Evolutionary conservation across 2,888 invertebrate genomes (phyloP).

Genomic region (Gordius sp.): DNA sequence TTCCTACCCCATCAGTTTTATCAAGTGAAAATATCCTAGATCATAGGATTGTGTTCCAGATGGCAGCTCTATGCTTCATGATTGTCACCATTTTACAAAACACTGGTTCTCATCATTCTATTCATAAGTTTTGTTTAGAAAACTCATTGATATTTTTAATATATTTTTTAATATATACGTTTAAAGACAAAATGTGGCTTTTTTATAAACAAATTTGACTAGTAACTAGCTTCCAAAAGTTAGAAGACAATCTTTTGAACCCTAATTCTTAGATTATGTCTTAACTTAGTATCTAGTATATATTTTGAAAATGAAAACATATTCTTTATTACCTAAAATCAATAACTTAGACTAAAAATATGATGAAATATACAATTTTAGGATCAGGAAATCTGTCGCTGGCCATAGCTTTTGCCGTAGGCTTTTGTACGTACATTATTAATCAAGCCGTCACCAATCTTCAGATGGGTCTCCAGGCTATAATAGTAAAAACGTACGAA

Average conservation of each 20-base stretch:
- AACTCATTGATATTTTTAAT: not conserved
- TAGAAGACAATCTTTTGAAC: too few relatives aligned
- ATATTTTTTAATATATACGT: not conserved
- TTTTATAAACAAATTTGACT: not conserved
- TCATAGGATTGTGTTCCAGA: not conserved
- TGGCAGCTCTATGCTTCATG: slow-evolving; percentile 4
- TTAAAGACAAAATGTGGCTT: not conserved
- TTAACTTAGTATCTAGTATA: too few relatives aligned
- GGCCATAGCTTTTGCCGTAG: slow-evolving; percentile 10
- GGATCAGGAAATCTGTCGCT: slow-evolving; percentile 5
- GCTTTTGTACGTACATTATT: slow-evolving; percentile 14
- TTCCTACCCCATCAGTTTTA: too few relatives aligned
- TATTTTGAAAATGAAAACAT: too few relatives aligned
- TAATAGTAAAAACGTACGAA: too few relatives aligned
- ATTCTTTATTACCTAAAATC: too few relatives aligned
- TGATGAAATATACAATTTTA: too few relatives aligned
- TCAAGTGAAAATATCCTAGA: not conserved
- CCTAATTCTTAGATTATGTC: too few relatives aligned
- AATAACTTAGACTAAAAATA: too few relatives aligned
- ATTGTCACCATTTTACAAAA: slow-evolving; percentile 10
- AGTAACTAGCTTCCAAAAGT: too few relatives aligned
- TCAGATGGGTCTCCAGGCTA: not conserved
- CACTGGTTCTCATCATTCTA: slow-evolving; percentile 4
- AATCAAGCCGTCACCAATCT: not conserved
- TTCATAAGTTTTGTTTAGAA: not conserved